A percentile compares a stretch with the other conserved stretches of the same genome.
Conservation (phyloP, 2,888 invertebrate species). For the Hirtodrosophila trivittata region DNA sequence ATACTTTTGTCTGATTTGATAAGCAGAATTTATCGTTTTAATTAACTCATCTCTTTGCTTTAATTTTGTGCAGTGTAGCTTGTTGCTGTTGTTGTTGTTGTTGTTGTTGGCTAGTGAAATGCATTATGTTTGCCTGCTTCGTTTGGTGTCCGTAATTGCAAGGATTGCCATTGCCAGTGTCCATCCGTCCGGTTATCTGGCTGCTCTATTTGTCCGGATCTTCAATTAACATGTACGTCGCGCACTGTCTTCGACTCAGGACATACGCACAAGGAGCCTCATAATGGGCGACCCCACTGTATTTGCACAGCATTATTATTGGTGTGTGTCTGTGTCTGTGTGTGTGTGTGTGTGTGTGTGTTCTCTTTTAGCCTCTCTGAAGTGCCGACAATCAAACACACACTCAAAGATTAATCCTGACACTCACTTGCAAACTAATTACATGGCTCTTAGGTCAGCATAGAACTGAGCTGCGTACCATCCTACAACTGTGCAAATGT, state of each 20-base stretch:
- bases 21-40: too few relatives aligned
- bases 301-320: constrained; percentile 68
- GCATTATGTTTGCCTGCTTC: constrained; percentile 31
- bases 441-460: constrained; percentile 75
- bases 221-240: constrained; percentile 73
- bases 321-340: constrained; percentile 23
- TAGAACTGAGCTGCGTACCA: constrained; percentile 10
- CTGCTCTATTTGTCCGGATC: constrained; percentile 52
- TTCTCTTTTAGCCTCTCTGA: constrained; percentile 39
- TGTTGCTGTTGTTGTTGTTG: constrained; percentile 16
- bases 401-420: constrained; percentile 79
- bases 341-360: constrained; percentile 9
- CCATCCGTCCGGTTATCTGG: constrained; percentile 9
- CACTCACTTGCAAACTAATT: constrained; percentile 80
- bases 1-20: too few relatives aligned
- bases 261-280: constrained; percentile 16
- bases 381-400: constrained; percentile 76
- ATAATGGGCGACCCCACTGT: constrained; percentile 53
- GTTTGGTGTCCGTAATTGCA: constrained; percentile 57
- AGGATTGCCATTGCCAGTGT: constrained; percentile 41
- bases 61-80: constrained; percentile 36
- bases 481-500: constrained; percentile 24
- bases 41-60: too few relatives aligned
- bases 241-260: constrained; percentile 67
- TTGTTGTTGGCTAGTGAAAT: constrained; percentile 31